Conservation (phyloP, 2,113 vertebrate genomes). For the Bubo bubo region DNA sequence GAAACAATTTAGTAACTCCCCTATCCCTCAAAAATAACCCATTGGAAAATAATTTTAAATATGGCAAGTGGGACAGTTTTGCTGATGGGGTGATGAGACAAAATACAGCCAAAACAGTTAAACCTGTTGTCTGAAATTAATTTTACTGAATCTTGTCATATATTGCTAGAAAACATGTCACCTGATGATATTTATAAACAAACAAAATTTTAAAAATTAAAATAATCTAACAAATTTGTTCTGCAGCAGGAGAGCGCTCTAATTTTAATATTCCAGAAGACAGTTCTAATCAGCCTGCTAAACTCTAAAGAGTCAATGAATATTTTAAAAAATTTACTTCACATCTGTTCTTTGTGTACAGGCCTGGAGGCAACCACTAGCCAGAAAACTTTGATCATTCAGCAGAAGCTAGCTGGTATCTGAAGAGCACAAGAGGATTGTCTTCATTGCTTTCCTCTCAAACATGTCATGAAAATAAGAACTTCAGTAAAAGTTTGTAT, state of each 20-base stretch:
- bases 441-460: background rate
- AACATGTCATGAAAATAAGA: background rate
- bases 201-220: background rate
- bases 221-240: background rate
- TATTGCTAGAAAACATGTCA: background rate
- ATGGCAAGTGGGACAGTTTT: background rate
- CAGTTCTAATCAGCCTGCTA: background rate
- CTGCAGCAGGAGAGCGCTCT: background rate
- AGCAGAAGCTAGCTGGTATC: background rate
- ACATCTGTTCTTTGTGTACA: conserved; percentile 34
- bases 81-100: background rate
- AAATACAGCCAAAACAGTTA: background rate
- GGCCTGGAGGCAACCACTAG: conserved; percentile 26
- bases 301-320: background rate
- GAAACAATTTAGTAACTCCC: background rate
- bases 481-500: background rate
- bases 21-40: background rate
- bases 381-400: conserved; percentile 49
- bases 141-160: background rate
- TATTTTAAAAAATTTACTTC: conserved; percentile 7
- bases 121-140: background rate
- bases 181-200: background rate
- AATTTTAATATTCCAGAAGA: conserved; percentile 4
- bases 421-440: background rate
- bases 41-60: background rate